Conservation (phyloP, 2,888 invertebrate species). For the Drosophila prolongata region DNA sequence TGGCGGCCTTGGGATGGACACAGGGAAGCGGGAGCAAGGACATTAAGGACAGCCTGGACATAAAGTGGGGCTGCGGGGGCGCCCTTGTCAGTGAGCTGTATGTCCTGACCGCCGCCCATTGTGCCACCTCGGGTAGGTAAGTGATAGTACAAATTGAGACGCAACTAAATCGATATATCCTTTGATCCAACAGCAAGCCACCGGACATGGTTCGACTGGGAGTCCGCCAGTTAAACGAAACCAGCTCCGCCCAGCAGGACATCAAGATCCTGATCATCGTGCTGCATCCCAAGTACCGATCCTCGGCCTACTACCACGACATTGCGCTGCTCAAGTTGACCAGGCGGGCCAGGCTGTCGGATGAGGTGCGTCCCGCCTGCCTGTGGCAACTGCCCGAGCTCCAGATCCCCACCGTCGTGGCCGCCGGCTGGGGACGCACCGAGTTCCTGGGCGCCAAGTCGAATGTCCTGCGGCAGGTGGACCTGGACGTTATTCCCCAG, state of each 20-base stretch:
- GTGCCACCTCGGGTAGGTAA: slow-evolving; percentile 82
- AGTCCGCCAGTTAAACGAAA: slow-evolving; percentile 84
- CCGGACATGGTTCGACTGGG: slow-evolving; percentile 86
- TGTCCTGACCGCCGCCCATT: slow-evolving; percentile 87
- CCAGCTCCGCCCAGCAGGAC: slow-evolving; percentile 83
- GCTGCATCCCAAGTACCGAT: slow-evolving; percentile 85
- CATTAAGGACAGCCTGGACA: slow-evolving; percentile 18
- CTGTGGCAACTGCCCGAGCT: slow-evolving; percentile 82
- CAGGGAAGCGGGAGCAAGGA: slow-evolving; percentile 49
- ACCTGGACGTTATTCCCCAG: slow-evolving; percentile 79
- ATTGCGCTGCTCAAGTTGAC: slow-evolving; percentile 86
- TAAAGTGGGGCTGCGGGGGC: slow-evolving; percentile 83
- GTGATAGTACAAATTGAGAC: slow-evolving; percentile 21
- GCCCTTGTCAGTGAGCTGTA: slow-evolving; percentile 85
- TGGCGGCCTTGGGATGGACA: slow-evolving; percentile 85
- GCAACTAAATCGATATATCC: slow-evolving; percentile 2
- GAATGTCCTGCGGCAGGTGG: slow-evolving; percentile 83
- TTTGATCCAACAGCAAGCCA: slow-evolving; percentile 81
- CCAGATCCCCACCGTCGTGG: slow-evolving; percentile 68
- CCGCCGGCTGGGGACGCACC: slow-evolving; percentile 84
- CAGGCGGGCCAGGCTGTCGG: slow-evolving; percentile 68
- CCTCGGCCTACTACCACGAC: slow-evolving; percentile 86
- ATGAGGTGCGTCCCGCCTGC: slow-evolving; percentile 82
- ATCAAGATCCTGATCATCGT: slow-evolving; percentile 84
- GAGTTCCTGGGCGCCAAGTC: slow-evolving; percentile 81